Conservation (phyloP, 2,888 invertebrate species). For the Folsomia manolachei region DNA sequence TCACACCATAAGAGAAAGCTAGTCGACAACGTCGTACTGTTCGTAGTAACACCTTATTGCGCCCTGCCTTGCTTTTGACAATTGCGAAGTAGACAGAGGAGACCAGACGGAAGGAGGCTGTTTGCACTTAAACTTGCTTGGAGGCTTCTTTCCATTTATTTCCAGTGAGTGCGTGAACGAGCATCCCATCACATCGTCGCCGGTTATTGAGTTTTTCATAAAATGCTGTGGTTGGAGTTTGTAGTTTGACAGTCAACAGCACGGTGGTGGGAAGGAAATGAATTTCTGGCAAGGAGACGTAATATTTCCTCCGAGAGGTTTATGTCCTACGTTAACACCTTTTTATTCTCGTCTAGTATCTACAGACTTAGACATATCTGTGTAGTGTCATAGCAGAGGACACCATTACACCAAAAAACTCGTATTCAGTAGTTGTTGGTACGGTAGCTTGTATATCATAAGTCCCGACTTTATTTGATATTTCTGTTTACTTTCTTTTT, state of each 20-base stretch:
- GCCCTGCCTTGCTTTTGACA: too few relatives aligned
- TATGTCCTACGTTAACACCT: constrained; percentile 23
- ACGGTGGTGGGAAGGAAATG: constrained; percentile 16
- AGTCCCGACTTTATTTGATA: constrained; percentile 13
- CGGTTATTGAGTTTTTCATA: constrained; percentile 22
- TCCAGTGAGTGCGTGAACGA: background rate
- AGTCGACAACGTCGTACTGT: too few relatives aligned
- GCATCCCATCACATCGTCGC: background rate
- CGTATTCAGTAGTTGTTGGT: too few relatives aligned
- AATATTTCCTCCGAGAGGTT: constrained; percentile 13
- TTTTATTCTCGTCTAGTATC: constrained; percentile 20
- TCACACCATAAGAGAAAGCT: too few relatives aligned
- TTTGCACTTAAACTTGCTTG: background rate
- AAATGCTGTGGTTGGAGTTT: constrained; percentile 21
- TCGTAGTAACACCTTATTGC: too few relatives aligned
- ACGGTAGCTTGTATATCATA: constrained; percentile 13
- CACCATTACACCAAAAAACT: too few relatives aligned
- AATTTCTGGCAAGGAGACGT: constrained; percentile 13
- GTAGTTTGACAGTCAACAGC: constrained; percentile 11
- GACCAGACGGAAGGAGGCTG: background rate
- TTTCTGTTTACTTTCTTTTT: constrained; percentile 15
- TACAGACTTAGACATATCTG: too few relatives aligned
- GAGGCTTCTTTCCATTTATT: constrained; percentile 5
- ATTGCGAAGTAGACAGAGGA: background rate
- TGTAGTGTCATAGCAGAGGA: too few relatives aligned